Evolutionary conservation across 2,888 invertebrate genomes (phyloP), one percentile per base, ranked within the genome.

Genomic region (Chymomyza caudatula): DNA sequence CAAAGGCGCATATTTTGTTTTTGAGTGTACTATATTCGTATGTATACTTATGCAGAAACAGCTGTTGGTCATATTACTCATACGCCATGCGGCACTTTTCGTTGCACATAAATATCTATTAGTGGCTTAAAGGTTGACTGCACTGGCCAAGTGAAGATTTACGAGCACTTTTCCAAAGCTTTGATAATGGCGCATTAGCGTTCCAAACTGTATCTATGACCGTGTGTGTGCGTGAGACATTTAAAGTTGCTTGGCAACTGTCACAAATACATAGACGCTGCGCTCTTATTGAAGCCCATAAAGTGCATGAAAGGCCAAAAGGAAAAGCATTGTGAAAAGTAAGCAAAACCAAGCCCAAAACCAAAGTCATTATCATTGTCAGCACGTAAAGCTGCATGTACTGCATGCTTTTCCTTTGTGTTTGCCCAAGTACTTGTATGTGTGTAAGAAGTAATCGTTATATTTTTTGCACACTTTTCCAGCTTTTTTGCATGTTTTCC

Each of bases 121-220:
- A 53, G 53, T 53, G 25, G 25, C 53, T 53, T 20, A 81, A 71
- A 78, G 74, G 74, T 55, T 61, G 51, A 51, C 17, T 59, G 74
- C 77, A 82, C 77, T 70, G 66, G 77, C 73, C 74, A 81, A 81
- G 80, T 85, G 80, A 81, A 81, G 80, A 81, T 81, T 85, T 81
- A 81, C 80, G 80, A 51, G 19, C 51, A 51, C 29, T 49, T 49
- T 49, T 6, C 49, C 49, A 49, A 49, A 49, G 78, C 81, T 76
- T 73, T 76, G 80, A 82, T 81, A 85, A 81, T 82, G 83, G 79
- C 71, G 82, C 85, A 85, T 85, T 85, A 79, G 80, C 83, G 80
- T 85, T 82, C 66, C 29, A 37, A 37, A 37, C 1, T 37, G 29
- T 37, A 37, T 37, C 25, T 25, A 25, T 25, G 25, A 5, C 25